Evolutionary conservation across 2,797 vertebrate genomes (phyloP).

Genomic region (Protonibea diacanthus): DNA sequence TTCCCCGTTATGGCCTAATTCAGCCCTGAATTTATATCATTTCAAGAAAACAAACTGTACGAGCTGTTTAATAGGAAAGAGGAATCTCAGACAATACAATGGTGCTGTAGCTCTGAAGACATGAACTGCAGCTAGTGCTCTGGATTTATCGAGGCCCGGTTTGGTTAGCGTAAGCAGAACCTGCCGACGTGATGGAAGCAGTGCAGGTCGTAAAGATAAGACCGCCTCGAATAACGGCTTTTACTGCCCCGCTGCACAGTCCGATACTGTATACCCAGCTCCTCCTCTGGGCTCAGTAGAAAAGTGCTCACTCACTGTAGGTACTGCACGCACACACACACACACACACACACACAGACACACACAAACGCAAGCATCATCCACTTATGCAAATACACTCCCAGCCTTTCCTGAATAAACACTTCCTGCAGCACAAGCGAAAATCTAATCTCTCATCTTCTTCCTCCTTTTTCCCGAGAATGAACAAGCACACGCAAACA

Average conservation of each 20-base stretch:
- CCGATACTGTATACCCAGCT: not conserved
- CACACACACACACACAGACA: constrained; percentile 23
- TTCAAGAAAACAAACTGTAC: not conserved
- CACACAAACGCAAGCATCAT: not conserved
- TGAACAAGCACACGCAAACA: not conserved
- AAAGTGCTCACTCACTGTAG: constrained; percentile 17
- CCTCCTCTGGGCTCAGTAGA: not conserved
- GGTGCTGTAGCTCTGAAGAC: not conserved
- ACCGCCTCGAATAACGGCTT: not conserved
- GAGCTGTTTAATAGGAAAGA: not conserved
- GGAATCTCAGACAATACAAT: not conserved
- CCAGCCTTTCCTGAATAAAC: constrained; percentile 12
- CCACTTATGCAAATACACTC: constrained; percentile 18
- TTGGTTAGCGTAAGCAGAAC: constrained; percentile 27
- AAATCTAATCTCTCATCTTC: constrained; percentile 10
- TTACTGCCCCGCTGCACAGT: constrained; percentile 19
- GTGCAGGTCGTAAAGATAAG: constrained; percentile 42
- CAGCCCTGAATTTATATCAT: not conserved
- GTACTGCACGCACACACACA: constrained; percentile 13
- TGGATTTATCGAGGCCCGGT: constrained; percentile 16
- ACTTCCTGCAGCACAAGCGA: constrained; percentile 8
- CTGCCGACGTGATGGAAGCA: constrained; percentile 12
- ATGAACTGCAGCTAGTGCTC: not conserved
- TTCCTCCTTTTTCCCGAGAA: not conserved
- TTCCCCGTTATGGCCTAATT: not conserved